Evolutionary conservation across 2,888 invertebrate species (phyloP).

Genomic region (Xestia c-nigrum): DNA sequence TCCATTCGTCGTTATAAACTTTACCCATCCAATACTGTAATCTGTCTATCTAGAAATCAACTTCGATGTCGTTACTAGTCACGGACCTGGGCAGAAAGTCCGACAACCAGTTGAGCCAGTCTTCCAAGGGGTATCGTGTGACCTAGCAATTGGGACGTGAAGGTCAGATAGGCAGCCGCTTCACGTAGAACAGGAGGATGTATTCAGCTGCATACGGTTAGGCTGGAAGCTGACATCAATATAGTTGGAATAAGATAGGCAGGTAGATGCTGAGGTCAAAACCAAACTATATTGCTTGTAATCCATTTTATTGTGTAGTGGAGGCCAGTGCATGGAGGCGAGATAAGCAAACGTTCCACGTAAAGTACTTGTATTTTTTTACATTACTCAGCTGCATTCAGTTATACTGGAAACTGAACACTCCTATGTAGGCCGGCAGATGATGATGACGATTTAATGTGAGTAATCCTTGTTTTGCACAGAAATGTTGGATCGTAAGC

Average conservation of each 20-base stretch:
- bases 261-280: no score
- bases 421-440: background rate
- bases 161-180: background rate
- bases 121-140: background rate
- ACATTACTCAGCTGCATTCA: background rate
- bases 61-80: background rate
- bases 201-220: background rate
- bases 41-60: background rate
- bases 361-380: background rate
- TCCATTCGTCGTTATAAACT: background rate
- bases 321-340: no score
- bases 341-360: no score
- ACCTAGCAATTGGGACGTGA: background rate
- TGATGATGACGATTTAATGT: background rate
- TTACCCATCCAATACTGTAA: background rate
- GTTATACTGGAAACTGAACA: no score
- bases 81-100: background rate
- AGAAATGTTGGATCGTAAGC: background rate
- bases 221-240: background rate
- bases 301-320: no score
- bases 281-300: no score
- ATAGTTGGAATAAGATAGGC: no score
- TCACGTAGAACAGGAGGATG: background rate
- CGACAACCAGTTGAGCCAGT: background rate
- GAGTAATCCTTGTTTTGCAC: background rate